Evolutionary conservation across 53 echinoderm and acorn worm species (phyloP).

Genomic region (Stichopus horrens): DNA sequence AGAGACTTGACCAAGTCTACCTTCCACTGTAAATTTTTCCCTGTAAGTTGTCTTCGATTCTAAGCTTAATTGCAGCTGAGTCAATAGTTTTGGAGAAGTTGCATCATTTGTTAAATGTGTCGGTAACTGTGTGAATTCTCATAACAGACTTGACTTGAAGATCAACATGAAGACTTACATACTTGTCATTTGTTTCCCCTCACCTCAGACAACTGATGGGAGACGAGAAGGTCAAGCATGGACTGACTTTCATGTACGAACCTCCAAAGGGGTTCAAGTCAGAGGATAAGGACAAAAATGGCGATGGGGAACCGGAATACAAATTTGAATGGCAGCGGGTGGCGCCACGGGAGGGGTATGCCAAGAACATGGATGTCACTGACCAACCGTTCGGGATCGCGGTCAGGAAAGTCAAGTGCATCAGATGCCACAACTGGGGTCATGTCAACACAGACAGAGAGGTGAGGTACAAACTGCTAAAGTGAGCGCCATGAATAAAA

Average conservation of each 20-base stretch:
- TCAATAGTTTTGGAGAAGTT: no score
- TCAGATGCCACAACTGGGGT: constrained; percentile 87
- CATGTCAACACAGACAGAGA: constrained; percentile 94
- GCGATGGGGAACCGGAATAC: constrained; percentile 61
- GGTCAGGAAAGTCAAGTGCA: constrained; percentile 82
- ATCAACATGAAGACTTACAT: no score
- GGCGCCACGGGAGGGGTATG: constrained; percentile 64
- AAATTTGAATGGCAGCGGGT: constrained; percentile 93
- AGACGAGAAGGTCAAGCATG: constrained; percentile 94
- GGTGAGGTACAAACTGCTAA: constrained; percentile 53
- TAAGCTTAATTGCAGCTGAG: no score
- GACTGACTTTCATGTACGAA: constrained; percentile 96
- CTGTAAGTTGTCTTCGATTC: no score
- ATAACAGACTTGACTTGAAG: no score
- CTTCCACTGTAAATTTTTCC: no score
- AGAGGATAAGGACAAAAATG: constrained; percentile 55
- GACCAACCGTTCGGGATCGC: constrained; percentile 74
- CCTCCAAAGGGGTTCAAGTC: constrained; percentile 82
- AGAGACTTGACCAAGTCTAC: no score
- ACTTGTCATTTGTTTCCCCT: no score
- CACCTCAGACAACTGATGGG: constrained; percentile 76
- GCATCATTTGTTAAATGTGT: no score
- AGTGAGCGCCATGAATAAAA: background rate
- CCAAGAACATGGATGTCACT: constrained; percentile 60
- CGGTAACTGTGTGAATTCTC: no score